A percentile compares a stretch with the other conserved stretches of the same genome.
Conservation (phyloP, 1,140 invertebrate species). For the Portunus trituberculatus region DNA sequence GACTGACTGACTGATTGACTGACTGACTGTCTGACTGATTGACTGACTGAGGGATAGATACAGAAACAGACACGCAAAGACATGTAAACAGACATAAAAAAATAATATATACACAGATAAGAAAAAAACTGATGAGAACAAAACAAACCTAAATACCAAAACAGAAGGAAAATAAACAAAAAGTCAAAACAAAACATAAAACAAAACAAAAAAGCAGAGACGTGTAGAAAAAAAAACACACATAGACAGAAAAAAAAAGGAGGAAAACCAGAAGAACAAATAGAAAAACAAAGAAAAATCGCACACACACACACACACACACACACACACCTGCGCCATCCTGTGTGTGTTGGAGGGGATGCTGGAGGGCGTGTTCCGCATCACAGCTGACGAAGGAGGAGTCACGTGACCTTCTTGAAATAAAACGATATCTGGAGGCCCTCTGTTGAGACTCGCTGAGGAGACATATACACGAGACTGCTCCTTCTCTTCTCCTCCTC, state of each 20-base stretch:
- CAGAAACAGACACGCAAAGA: background rate
- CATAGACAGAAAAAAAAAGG: no score
- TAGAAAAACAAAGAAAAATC: no score
- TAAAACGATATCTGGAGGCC: background rate
- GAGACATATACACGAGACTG: background rate
- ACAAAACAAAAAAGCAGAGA: no score
- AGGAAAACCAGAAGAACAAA: no score
- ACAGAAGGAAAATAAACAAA: background rate
- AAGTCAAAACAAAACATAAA: background rate
- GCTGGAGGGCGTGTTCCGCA: background rate
- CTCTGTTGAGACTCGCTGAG: background rate
- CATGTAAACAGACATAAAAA: no score
- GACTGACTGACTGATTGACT: background rate
- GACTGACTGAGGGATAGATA: background rate
- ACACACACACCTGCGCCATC: background rate
- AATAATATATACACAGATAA: background rate
- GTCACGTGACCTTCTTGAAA: background rate
- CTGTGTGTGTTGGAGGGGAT: background rate
- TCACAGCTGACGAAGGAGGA: background rate
- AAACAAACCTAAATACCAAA: background rate
- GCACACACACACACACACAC: no score
- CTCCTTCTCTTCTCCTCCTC: slow-evolving; percentile 35
- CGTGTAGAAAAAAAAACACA: no score
- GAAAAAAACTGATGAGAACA: background rate
- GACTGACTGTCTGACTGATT: background rate